These are phyloP conservation scores for Gadopsis marmoratus DNA, from an alignment of 2,797 vertebrate genomes.

Conservation along the genomic window DNA sequence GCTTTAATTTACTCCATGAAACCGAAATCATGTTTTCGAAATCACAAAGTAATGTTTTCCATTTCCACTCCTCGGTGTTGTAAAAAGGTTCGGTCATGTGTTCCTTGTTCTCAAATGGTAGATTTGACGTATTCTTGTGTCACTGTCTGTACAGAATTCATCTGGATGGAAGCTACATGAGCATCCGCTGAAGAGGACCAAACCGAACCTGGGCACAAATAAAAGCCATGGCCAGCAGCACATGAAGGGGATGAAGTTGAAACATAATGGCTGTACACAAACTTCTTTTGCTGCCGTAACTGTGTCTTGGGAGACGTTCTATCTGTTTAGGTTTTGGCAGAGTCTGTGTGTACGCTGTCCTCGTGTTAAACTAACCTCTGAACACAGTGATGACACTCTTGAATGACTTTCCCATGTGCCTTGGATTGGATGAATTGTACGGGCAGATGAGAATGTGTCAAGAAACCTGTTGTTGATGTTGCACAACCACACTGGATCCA, in stretches of 20 bases:
- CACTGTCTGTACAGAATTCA: constrained; percentile 78
- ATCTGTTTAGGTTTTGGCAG: constrained; percentile 38
- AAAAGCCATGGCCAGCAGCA: constrained; percentile 86
- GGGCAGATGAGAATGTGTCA: constrained; percentile 79
- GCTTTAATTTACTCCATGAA: constrained; percentile 20
- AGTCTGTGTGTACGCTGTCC: constrained; percentile 71
- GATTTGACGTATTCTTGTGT: constrained; percentile 36
- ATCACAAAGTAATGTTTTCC: constrained; percentile 26
- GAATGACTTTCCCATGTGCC: constrained; percentile 85
- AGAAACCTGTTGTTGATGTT: constrained; percentile 57
- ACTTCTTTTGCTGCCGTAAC: constrained; percentile 33
- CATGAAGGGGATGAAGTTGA: constrained; percentile 59
- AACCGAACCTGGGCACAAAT: constrained; percentile 88
- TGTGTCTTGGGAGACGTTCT: constrained; percentile 35
- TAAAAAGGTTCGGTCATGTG: not conserved
- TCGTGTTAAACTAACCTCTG: constrained; percentile 68
- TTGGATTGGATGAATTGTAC: constrained; percentile 78
- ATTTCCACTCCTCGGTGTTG: constrained; percentile 49
- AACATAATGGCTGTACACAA: constrained; percentile 38
- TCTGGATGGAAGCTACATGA: constrained; percentile 82
- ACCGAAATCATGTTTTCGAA: not conserved
- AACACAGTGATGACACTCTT: constrained; percentile 79
- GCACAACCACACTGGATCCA: constrained; percentile 72
- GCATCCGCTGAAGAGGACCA: constrained; percentile 85
- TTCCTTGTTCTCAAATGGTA: not conserved